These are phyloP conservation scores for Nesogale talazaci DNA, from an alignment of 2,113 vertebrate species.

Conservation along the genomic window DNA sequence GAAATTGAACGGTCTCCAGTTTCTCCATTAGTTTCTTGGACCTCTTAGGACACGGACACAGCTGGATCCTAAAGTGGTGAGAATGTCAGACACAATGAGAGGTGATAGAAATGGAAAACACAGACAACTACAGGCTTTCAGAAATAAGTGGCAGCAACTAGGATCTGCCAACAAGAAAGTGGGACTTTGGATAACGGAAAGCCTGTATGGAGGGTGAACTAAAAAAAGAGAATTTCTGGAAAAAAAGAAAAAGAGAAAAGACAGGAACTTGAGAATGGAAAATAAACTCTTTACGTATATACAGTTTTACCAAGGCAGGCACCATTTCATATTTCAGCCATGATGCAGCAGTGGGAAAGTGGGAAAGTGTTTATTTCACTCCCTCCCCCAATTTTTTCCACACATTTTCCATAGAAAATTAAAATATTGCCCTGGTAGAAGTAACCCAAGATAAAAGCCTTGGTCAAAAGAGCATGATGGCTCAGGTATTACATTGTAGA, in stretches of 20 bases:
- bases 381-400: neutral
- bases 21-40: neutral
- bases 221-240: neutral
- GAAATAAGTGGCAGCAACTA: neutral
- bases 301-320: neutral
- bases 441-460: slow-evolving; percentile 21
- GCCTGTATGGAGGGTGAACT: neutral
- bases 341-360: neutral
- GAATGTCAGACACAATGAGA: neutral
- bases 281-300: neutral
- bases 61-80: neutral
- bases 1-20: neutral
- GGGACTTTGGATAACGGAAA: neutral
- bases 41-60: neutral
- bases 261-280: neutral
- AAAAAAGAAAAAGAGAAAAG: neutral
- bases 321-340: neutral
- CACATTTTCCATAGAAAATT: slow-evolving; percentile 19
- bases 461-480: neutral
- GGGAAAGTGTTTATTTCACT: neutral
- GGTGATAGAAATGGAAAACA: neutral
- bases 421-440: slow-evolving; percentile 14
- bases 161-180: neutral
- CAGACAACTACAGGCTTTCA: neutral
- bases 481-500: neutral